These are phyloP conservation scores for Stenchaetothrips biformis DNA, from an alignment of 2,888 invertebrate genomes.

Conservation along the genomic window DNA sequence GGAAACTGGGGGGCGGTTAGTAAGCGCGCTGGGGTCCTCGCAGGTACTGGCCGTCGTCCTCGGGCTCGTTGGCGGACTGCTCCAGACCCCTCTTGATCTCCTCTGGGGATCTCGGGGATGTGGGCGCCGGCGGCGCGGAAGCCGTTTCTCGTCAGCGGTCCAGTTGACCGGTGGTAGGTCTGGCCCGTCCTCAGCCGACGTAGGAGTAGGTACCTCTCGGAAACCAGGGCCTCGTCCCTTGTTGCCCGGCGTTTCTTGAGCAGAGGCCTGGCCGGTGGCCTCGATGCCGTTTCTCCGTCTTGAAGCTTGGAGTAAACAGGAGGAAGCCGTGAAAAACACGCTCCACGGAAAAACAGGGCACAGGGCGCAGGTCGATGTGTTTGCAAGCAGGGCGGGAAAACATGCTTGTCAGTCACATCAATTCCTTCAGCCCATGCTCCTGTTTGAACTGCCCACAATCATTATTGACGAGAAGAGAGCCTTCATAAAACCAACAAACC, in stretches of 20 bases:
- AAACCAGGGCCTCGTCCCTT: neutral
- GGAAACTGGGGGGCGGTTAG: slow-evolving; percentile 14
- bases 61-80: slow-evolving; percentile 21
- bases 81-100: slow-evolving; percentile 9
- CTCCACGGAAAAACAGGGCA: neutral
- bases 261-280: slow-evolving; percentile 9
- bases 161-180: slow-evolving; percentile 13
- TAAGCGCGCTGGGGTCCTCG: slow-evolving; percentile 12
- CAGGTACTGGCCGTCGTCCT: slow-evolving; percentile 17
- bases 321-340: neutral
- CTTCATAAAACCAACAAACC: too few relatives aligned
- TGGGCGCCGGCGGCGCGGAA: slow-evolving; percentile 4
- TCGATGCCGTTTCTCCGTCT: slow-evolving; percentile 18
- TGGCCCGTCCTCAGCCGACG: slow-evolving; percentile 10
- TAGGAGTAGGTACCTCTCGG: slow-evolving; percentile 14
- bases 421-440: too few relatives aligned
- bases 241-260: slow-evolving; percentile 14
- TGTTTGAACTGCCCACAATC: too few relatives aligned
- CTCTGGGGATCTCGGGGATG: slow-evolving; percentile 14
- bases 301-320: neutral
- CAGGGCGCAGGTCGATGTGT: neutral
- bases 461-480: too few relatives aligned
- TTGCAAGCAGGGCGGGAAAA: too few relatives aligned
- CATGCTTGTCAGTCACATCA: too few relatives aligned
- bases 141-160: neutral